Base-by-base conservation (phyloP, 2,113 vertebrate species). In the Bombycilla garrulus region DNA sequence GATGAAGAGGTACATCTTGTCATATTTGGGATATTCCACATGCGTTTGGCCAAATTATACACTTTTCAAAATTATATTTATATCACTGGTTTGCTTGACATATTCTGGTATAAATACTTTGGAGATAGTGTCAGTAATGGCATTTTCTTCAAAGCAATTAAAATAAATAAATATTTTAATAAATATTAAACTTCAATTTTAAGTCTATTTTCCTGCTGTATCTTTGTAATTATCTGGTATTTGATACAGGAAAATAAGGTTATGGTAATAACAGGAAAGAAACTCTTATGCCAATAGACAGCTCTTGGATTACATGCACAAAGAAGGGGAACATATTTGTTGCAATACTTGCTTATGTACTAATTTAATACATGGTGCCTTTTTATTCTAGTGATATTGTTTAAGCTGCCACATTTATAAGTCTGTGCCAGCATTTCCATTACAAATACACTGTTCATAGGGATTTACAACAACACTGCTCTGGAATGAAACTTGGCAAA, bases 401-500 rank as follows among this genome's bases (percentile, higher is more conserved):
- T 93, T 95, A 88, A 83, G 58, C 36, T 92, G 70, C 66, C 48
- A 62, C 51, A 91, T 62, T 79, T 64, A 85, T 85, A 90, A 87
- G 40, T 62, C 62, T 82, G 33, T 91, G 88, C 83, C 87, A 95
- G n/a, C 56, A 65, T 77, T 89, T 96, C 91, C 95, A 92, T 97
- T 96, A 96, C 77, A 79, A 92, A 92, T 50, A 50, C 56, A 77
- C 85, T 90, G 54, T 85, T 93, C 76, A 11, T 2, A 50, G 80
- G 85, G 80, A 85, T 96, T 96, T 97, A 93, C 77, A 95, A 70
- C 6, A 95, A 70, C 42, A 51, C 53, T 86, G 57, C 42, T 93
- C 45, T 83, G 86, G 89, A 96, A 95, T 86, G 61, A 91, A 95
- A 95, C 35, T 91, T 95, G 79, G 77, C 50, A 92, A 97, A 95